These are phyloP conservation scores for Dreissena rostriformis DNA, from an alignment of 1,140 invertebrate species.

Conservation along the genomic window DNA sequence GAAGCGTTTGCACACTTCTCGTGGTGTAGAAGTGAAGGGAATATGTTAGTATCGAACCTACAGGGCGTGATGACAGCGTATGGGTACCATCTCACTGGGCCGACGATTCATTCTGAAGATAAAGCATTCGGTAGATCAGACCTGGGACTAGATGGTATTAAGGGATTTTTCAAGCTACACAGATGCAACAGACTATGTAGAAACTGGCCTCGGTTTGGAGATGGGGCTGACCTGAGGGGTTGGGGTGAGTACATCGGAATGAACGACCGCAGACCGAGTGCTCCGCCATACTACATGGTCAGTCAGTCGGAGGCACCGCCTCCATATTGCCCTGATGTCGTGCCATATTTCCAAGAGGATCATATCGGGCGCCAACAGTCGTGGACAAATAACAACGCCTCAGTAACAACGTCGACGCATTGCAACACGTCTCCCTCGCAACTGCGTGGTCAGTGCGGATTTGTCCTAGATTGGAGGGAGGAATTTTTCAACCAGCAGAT, in stretches of 20 bases:
- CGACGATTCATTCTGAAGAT: slow-evolving; percentile 48
- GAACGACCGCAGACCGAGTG: slow-evolving; percentile 1
- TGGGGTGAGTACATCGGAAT: slow-evolving; percentile 45
- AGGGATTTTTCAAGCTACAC: slow-evolving; percentile 54
- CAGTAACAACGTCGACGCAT: background rate
- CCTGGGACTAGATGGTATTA: slow-evolving; percentile 49
- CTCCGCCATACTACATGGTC: slow-evolving; percentile 9
- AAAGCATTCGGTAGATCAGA: slow-evolving; percentile 37
- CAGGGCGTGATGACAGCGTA: slow-evolving; percentile 38
- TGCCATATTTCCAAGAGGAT: background rate
- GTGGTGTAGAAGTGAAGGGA: slow-evolving; percentile 49
- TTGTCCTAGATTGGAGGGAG: slow-evolving; percentile 31
- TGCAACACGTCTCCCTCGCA: background rate
- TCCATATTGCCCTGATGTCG: slow-evolving; percentile 8
- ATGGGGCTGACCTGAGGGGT: slow-evolving; percentile 46
- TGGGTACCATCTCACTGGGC: slow-evolving; percentile 48
- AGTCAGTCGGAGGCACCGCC: background rate
- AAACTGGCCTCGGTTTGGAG: slow-evolving; percentile 51
- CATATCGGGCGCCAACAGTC: background rate
- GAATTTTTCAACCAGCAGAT: slow-evolving; percentile 37
- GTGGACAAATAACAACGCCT: background rate
- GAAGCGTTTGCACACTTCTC: slow-evolving; percentile 56
- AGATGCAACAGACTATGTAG: slow-evolving; percentile 53
- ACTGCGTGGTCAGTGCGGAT: background rate
- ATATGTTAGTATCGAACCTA: slow-evolving; percentile 41